Evolutionary conservation across 2,888 invertebrate genomes (phyloP).

Genomic region (Neoascia interrupta): DNA sequence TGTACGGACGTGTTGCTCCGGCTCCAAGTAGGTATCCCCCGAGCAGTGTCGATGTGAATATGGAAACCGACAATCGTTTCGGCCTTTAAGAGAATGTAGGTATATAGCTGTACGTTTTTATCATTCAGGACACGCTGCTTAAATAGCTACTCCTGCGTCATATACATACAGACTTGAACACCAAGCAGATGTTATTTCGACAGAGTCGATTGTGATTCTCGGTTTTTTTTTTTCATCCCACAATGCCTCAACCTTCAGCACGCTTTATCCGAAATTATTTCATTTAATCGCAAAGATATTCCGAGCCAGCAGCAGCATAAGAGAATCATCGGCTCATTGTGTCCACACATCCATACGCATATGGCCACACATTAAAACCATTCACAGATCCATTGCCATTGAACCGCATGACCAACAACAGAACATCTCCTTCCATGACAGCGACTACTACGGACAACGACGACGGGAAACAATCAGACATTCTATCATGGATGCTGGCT

Average conservation of each 20-base stretch:
- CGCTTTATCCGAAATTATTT: conserved; percentile 57
- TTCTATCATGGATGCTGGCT: conserved; percentile 27
- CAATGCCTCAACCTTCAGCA: neutral
- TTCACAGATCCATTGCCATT: conserved; percentile 55
- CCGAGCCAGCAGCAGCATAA: conserved; percentile 12
- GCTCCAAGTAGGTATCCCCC: no score
- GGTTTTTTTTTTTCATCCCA: neutral
- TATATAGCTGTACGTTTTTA: no score
- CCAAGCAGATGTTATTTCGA: conserved; percentile 61
- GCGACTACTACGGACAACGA: neutral
- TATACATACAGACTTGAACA: conserved; percentile 35
- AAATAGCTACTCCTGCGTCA: conserved; percentile 39
- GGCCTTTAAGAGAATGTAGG: conserved; percentile 50
- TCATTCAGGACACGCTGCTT: conserved; percentile 63
- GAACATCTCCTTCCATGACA: neutral
- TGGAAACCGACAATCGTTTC: conserved; percentile 7
- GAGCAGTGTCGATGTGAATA: no score
- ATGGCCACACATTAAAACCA: conserved; percentile 57
- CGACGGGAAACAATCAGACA: conserved; percentile 39
- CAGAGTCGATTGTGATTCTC: conserved; percentile 44
- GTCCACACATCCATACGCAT: conserved; percentile 54
- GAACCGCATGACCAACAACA: conserved; percentile 46
- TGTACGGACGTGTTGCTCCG: no score
- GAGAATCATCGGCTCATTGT: conserved; percentile 59
- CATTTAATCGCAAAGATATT: conserved; percentile 66